Conservation (phyloP, 2,888 invertebrate genomes). For the Ernsta delagoae region DNA sequence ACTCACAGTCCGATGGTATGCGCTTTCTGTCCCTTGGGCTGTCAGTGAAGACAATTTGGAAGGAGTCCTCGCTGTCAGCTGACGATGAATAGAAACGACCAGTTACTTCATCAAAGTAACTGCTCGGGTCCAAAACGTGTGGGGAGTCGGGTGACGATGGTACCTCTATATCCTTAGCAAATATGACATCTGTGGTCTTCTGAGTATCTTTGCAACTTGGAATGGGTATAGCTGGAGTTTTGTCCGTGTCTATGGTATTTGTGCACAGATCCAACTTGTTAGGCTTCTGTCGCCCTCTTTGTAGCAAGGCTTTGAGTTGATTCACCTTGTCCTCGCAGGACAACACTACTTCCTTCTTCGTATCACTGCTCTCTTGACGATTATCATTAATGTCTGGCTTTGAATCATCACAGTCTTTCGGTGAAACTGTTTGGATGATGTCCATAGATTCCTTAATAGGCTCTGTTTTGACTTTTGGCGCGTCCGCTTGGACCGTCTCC, state of each 20-base stretch:
- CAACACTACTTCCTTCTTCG: constrained; percentile 53
- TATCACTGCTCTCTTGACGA: constrained; percentile 34
- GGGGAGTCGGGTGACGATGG: constrained; percentile 12
- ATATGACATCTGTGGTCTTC: constrained; percentile 46
- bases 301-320: constrained; percentile 63
- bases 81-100: constrained; percentile 67
- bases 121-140: constrained; percentile 21
- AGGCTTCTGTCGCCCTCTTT: constrained; percentile 52
- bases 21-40: constrained; percentile 51
- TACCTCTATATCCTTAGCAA: constrained; percentile 57
- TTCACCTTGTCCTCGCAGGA: constrained; percentile 72
- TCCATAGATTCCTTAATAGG: constrained; percentile 49
- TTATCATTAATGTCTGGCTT: constrained; percentile 21
- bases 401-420: constrained; percentile 15
- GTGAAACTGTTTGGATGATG: constrained; percentile 42
- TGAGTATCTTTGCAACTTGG: constrained; percentile 34
- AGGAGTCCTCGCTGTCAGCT: constrained; percentile 71
- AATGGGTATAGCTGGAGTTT: constrained; percentile 36
- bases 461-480: constrained; percentile 58
- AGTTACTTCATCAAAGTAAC: constrained; percentile 66
- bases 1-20: constrained; percentile 80
- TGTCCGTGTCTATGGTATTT: neutral
- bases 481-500: constrained; percentile 52
- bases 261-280: constrained; percentile 27
- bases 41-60: constrained; percentile 76